These are phyloP conservation scores for Pristionchus maxplancki DNA, from an alignment of 2,888 invertebrate genomes.

Conservation along the genomic window DNA sequence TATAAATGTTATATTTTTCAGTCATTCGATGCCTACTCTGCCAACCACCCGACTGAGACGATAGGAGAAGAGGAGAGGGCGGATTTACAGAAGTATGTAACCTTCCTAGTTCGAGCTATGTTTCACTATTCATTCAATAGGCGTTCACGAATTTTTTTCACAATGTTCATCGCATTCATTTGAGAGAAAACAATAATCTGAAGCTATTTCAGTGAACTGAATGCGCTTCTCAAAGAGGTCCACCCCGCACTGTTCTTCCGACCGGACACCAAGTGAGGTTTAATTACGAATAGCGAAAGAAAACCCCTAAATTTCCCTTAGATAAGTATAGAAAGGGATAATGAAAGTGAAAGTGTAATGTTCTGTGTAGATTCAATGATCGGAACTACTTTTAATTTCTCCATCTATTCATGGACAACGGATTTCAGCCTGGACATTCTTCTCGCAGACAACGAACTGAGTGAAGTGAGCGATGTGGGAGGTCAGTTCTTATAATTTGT, in stretches of 20 bases:
- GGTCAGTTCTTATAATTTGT: background rate
- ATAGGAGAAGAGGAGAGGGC: background rate
- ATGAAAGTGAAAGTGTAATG: too few species aligned
- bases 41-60: background rate
- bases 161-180: too few species aligned
- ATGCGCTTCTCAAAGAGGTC: background rate
- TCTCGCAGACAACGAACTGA: background rate
- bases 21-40: constrained; percentile 30
- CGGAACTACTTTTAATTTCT: too few species aligned
- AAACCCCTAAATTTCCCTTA: too few species aligned
- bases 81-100: background rate
- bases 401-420: too few species aligned
- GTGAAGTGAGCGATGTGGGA: background rate
- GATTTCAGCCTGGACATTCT: background rate
- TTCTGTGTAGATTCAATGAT: too few species aligned
- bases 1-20: too few species aligned
- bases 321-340: too few species aligned
- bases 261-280: background rate
- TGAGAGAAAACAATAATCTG: background rate
- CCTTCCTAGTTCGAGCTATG: too few species aligned
- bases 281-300: background rate
- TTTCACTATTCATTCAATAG: too few species aligned
- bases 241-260: constrained; percentile 27
- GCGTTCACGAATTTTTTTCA: too few species aligned
- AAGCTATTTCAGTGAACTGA: constrained; percentile 27